phyloP scores from a whole-genome alignment of 1,140 invertebrate species.

The Leptinotarsa texana region DNA sequence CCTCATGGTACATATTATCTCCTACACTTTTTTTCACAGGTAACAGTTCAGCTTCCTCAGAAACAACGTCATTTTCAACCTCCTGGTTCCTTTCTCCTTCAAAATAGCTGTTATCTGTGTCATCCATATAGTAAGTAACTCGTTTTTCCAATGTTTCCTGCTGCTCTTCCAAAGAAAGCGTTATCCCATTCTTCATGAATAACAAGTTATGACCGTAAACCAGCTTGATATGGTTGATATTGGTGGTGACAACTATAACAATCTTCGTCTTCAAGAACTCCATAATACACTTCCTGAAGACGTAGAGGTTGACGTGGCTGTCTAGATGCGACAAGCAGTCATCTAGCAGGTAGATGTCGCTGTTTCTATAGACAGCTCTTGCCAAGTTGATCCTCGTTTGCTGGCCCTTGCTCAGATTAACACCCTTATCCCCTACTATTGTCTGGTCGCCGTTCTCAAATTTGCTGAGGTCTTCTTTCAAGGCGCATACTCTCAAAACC shows the following conservation, averaged over 20 bases:
- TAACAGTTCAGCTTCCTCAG: constrained; percentile 32
- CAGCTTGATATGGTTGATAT: constrained; percentile 54
- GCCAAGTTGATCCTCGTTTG: constrained; percentile 88
- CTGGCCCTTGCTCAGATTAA: constrained; percentile 83
- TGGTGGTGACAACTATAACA: constrained; percentile 77
- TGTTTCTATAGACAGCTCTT: constrained; percentile 77
- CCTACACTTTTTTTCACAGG: constrained; percentile 17
- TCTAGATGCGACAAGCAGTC: constrained; percentile 85
- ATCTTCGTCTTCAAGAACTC: constrained; percentile 73
- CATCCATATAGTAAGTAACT: constrained; percentile 41
- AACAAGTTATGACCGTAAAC: constrained; percentile 35
- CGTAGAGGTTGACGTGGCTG: constrained; percentile 75
- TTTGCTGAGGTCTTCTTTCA: constrained; percentile 41
- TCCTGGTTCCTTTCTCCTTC: constrained; percentile 22
- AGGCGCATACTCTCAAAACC: constrained; percentile 41
- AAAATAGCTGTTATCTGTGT: constrained; percentile 17
- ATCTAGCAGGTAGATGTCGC: constrained; percentile 81
- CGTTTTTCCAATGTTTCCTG: constrained; percentile 35
- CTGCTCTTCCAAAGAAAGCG: constrained; percentile 35
- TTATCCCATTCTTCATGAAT: constrained; percentile 35
- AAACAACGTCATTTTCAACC: constrained; percentile 1
- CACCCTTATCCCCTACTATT: constrained; percentile 80
- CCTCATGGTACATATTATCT: constrained; percentile 43
- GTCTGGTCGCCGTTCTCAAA: constrained; percentile 68
- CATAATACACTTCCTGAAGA: constrained; percentile 74